A percentile compares a stretch with the other conserved stretches of the same genome.
These are phyloP conservation scores for Cerceris rybyensis DNA, from an alignment of 2,888 invertebrate genomes.

Conservation along the genomic window DNA sequence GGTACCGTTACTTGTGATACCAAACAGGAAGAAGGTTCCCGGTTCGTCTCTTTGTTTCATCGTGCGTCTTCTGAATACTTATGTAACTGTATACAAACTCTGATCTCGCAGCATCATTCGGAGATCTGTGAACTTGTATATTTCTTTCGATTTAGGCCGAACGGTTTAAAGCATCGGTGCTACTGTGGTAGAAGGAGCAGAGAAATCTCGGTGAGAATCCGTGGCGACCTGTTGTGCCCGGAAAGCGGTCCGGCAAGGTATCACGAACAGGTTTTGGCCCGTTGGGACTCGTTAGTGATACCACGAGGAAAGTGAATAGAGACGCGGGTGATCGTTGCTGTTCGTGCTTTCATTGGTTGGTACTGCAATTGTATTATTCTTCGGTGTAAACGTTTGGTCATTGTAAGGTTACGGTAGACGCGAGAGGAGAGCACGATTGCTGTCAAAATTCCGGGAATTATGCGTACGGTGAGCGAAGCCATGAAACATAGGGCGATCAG, in stretches of 20 bases:
- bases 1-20: conserved; percentile 56
- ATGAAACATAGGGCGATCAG: conserved; percentile 74
- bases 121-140: neutral
- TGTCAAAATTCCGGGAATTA: conserved; percentile 59
- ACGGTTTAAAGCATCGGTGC: neutral
- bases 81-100: neutral
- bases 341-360: neutral
- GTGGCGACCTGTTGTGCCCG: conserved; percentile 29
- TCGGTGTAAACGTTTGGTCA: neutral
- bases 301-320: conserved; percentile 1
- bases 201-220: neutral
- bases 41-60: conserved; percentile 2
- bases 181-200: neutral
- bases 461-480: conserved; percentile 70
- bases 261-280: conserved; percentile 6
- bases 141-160: too few species aligned
- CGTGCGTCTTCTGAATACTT: neutral
- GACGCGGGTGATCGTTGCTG: neutral
- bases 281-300: neutral
- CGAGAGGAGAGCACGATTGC: neutral
- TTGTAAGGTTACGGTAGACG: neutral
- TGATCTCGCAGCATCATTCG: neutral
- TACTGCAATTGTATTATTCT: neutral
- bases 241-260: conserved; percentile 6
- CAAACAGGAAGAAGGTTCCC: neutral